These are phyloP conservation scores for Ceyx erithaca DNA, from an alignment of 2,797 vertebrate genomes.

Conservation along the genomic window DNA sequence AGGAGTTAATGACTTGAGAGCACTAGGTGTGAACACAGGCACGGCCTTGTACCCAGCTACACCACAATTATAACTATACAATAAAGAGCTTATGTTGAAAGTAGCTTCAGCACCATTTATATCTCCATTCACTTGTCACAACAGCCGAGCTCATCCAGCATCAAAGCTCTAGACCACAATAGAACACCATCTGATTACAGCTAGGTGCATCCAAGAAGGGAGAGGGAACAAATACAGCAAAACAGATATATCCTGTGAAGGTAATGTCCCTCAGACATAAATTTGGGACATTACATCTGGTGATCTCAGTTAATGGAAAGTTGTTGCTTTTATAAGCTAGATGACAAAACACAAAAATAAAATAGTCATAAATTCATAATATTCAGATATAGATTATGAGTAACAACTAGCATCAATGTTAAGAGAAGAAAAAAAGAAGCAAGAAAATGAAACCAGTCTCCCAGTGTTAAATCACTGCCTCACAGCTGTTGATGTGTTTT, in stretches of 20 bases:
- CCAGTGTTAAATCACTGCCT: background rate
- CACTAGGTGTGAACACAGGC: background rate
- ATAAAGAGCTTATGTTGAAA: background rate
- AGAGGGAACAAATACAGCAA: background rate
- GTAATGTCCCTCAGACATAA: background rate
- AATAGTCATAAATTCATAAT: background rate
- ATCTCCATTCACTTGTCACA: background rate
- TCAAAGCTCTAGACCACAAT: background rate
- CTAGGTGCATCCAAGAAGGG: background rate
- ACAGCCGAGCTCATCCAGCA: background rate
- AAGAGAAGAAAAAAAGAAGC: background rate
- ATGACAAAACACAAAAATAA: background rate
- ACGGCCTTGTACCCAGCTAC: background rate
- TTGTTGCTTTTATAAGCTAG: background rate
- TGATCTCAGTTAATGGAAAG: background rate
- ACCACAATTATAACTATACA: background rate
- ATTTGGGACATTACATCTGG: background rate
- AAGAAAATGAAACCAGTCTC: background rate
- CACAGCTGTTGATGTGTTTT: background rate
- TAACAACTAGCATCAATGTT: background rate
- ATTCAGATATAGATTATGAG: background rate
- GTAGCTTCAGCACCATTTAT: background rate
- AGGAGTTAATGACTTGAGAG: slow-evolving; percentile 47
- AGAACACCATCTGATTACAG: background rate
- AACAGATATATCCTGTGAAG: background rate